Conservation (phyloP, 2,113 vertebrate species). For the Lepisosteus osseus region DNA sequence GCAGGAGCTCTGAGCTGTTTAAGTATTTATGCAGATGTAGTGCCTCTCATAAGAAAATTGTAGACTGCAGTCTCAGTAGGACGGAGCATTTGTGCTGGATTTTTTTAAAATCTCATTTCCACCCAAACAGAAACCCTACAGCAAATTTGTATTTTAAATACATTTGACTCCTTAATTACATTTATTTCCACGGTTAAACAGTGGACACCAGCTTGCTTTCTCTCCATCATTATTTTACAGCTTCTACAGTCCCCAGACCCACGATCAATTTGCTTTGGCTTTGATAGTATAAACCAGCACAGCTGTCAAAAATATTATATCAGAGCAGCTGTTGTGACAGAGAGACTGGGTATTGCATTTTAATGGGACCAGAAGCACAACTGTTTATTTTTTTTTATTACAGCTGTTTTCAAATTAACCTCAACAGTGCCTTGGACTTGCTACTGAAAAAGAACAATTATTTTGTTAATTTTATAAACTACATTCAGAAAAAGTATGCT, state of each 20-base stretch:
- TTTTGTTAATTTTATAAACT: neutral
- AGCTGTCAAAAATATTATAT: slow-evolving; percentile 69
- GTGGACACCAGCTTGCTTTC: neutral
- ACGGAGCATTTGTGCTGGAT: slow-evolving; percentile 20
- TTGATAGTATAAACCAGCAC: slow-evolving; percentile 47
- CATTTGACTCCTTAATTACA: neutral
- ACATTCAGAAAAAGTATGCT: neutral
- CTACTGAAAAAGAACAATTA: neutral
- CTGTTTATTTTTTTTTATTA: slow-evolving; percentile 36
- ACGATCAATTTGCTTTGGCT: slow-evolving; percentile 32
- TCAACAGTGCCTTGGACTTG: neutral
- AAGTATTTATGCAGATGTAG: slow-evolving; percentile 34
- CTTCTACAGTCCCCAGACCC: slow-evolving; percentile 7
- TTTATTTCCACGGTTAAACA: neutral
- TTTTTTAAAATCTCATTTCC: slow-evolving; percentile 15
- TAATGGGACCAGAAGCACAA: slow-evolving; percentile 57
- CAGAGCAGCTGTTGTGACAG: slow-evolving; percentile 65
- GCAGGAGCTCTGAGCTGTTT: slow-evolving; percentile 24
- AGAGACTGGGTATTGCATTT: slow-evolving; percentile 51
- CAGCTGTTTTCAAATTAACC: slow-evolving; percentile 9
- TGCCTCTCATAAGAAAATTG: slow-evolving; percentile 32
- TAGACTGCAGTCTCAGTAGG: slow-evolving; percentile 28
- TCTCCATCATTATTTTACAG: slow-evolving; percentile 10
- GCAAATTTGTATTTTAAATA: slow-evolving; percentile 8
- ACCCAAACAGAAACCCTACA: slow-evolving; percentile 7